A percentile compares a stretch with the other conserved stretches of the same genome.
phyloP scores from a whole-genome alignment of 35 echinoderm and acorn worm genomes.

The Acanthaster planci region DNA sequence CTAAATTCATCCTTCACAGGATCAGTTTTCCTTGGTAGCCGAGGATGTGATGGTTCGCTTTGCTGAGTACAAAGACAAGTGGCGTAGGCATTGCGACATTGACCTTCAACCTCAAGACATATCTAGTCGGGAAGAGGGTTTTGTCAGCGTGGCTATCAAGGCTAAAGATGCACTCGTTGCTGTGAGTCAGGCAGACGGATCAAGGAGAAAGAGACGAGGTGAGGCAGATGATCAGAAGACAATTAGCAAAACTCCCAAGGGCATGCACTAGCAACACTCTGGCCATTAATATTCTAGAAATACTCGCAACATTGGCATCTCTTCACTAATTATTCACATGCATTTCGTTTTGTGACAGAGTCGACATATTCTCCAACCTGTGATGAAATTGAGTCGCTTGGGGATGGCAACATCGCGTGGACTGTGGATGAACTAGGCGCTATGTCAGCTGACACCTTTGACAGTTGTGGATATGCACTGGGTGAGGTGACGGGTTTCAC shows the following conservation, averaged over 20 bases:
- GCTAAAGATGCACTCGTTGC: conserved; percentile 17
- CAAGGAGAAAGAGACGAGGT: conserved; percentile 6
- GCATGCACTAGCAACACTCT: too few species aligned
- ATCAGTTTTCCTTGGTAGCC: not conserved
- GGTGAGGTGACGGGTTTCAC: conserved; percentile 24
- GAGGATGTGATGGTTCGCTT: conserved; percentile 21
- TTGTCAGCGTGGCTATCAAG: not conserved
- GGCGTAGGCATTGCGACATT: not conserved
- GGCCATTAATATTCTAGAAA: too few species aligned
- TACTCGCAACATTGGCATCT: too few species aligned
- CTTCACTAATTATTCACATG: too few species aligned
- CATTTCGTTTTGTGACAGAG: not conserved
- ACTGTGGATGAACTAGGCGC: conserved; percentile 43
- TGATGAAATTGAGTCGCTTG: conserved; percentile 35
- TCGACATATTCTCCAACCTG: conserved; percentile 40
- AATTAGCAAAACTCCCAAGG: too few species aligned
- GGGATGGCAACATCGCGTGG: conserved; percentile 54
- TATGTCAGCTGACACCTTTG: conserved; percentile 27
- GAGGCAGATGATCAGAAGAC: not conserved
- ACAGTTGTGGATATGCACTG: conserved; percentile 40
- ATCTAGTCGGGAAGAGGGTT: not conserved
- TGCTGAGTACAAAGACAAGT: conserved; percentile 9
- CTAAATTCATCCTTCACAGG: not conserved
- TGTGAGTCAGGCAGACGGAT: not conserved
- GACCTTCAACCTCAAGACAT: not conserved